Percentiles rank a stretch among this genome's conserved stretches.
These are phyloP conservation scores for Hypocryptadius cinnamomeus DNA, from an alignment of 2,113 vertebrate genomes.

Conservation along the genomic window DNA sequence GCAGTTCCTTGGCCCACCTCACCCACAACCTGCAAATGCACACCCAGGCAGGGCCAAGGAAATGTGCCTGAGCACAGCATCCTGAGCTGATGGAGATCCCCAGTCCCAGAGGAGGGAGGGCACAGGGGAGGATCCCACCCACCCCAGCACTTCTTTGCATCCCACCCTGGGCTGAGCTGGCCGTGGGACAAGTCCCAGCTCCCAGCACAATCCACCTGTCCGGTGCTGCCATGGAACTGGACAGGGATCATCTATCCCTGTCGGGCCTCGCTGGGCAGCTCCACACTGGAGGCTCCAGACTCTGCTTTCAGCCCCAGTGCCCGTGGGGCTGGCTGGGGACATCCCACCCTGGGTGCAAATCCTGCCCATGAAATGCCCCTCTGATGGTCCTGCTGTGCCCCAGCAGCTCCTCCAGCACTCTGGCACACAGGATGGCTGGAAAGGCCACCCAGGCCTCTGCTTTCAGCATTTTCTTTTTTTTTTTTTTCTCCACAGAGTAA, in stretches of 20 bases:
- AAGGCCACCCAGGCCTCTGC: neutral
- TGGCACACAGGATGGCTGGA: neutral
- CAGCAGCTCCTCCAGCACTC: neutral
- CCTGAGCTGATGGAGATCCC: neutral
- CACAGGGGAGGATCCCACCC: neutral
- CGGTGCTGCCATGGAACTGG: rapidly evolving
- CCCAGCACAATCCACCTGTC: neutral
- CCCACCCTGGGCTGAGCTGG: neutral
- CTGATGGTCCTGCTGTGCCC: neutral
- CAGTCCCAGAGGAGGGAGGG: neutral
- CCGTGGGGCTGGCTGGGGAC: neutral
- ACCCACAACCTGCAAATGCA: neutral
- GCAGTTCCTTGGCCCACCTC: neutral
- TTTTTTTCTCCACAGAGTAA: neutral
- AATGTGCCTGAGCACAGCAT: neutral
- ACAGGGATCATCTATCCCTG: too few species aligned
- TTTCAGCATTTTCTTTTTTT: neutral
- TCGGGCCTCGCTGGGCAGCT: rapidly evolving
- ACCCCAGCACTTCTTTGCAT: neutral
- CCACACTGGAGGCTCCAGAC: neutral
- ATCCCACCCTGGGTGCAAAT: neutral
- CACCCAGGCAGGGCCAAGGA: neutral
- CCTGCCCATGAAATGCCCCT: neutral
- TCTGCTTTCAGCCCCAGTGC: neutral
- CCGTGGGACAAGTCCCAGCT: too few species aligned